Conservation (phyloP, 92 coral and sea anemone species). For the Parazoanthus atlanticus region DNA sequence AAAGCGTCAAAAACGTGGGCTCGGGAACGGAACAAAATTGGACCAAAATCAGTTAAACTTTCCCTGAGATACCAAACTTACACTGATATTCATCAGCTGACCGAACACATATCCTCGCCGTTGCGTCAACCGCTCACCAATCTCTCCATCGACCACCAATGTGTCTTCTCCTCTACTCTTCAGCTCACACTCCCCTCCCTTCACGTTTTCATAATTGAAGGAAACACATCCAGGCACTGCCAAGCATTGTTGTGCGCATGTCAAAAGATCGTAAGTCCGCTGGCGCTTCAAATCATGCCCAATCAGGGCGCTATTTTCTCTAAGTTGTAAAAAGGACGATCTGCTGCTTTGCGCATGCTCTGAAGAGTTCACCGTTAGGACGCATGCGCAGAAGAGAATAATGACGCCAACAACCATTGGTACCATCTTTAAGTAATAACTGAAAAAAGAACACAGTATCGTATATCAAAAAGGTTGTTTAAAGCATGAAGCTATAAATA, state of each 20-base stretch:
- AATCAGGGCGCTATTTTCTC: conserved; percentile 51
- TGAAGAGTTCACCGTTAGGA: background rate
- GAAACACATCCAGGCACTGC: conserved; percentile 58
- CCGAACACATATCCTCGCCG: conserved; percentile 32
- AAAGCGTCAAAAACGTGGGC: background rate
- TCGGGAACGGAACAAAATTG: background rate
- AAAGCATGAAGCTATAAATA: background rate
- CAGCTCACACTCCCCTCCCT: conserved; percentile 63
- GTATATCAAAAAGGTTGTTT: too few species aligned
- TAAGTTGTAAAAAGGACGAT: conserved; percentile 49
- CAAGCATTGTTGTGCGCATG: conserved; percentile 76
- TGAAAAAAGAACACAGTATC: too few species aligned
- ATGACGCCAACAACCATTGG: background rate
- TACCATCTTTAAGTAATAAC: background rate
- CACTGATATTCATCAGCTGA: conserved; percentile 15
- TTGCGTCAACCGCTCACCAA: background rate
- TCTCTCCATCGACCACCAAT: background rate
- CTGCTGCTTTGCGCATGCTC: conserved; percentile 37
- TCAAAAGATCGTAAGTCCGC: conserved; percentile 61
- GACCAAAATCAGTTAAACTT: too few species aligned
- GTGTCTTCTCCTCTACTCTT: conserved; percentile 6
- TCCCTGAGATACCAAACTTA: background rate
- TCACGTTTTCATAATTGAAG: conserved; percentile 63
- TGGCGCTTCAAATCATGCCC: conserved; percentile 57
- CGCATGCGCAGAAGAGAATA: conserved; percentile 22